Base-by-base conservation (phyloP, 2,888 invertebrate species). In the Thecophora atra region DNA sequence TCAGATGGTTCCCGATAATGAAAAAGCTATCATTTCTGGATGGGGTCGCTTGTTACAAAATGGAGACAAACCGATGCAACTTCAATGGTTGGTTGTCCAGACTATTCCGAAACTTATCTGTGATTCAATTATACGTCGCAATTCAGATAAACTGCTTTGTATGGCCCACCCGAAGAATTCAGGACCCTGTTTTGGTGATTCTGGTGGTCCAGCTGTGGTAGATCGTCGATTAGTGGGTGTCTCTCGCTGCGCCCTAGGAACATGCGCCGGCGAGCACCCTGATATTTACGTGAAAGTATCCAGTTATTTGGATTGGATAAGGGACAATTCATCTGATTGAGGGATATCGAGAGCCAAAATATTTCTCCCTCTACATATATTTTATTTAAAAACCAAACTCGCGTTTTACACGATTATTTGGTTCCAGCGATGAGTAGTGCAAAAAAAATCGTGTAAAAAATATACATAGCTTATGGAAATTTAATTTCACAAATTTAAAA, bases 1-100 rank as follows among this genome's bases (percentile, higher is more conserved):
- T 0, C 64, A 67, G 8, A 71, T 69, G 24, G 78, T 82, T 4
- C 74, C 80, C 11, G 1, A 72, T 19, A 78, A 77, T 28, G 74
- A 73, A 52, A 11, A 60, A 0, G 77, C 84, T 5, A 79, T 79
- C 8, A 77, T 85, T 65, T 83, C 83, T 17, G 84, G 84, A 66
- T 85, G 82, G 82, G 84, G 84, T 15, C 70, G 70, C 0, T 17
- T 70, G 17, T 79, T 77, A 0, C 72, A 71, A 7, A 66, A n/a
- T 0, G 77, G 76, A 1, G 56, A 6, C 11, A 3, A 1, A 24
- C 17, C 58, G 26, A 15, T 28, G 3, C 24, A 58, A 58, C 58
- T 58, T 13, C 58, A 28, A 15, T 58, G 58, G 58, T 5, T 24
- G 3, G 11, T 56, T 8, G 6, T 56, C 19, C 19, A n/a, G 19